These are phyloP conservation scores for Endomychus coccineus DNA, from an alignment of 2,888 invertebrate genomes.

Conservation along the genomic window DNA sequence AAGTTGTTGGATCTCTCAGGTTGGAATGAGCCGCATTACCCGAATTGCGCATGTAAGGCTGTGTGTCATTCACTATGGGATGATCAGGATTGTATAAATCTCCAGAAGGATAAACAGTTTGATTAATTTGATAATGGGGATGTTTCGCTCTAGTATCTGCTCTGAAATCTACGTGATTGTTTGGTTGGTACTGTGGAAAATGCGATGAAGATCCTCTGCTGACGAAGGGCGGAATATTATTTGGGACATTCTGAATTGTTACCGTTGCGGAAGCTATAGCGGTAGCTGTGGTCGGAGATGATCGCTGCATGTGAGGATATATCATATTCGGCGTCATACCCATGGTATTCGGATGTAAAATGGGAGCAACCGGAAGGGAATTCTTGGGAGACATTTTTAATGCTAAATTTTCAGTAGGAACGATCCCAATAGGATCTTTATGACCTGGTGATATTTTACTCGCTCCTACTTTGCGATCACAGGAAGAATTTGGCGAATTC, in stretches of 20 bases:
- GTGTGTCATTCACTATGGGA: constrained; percentile 34
- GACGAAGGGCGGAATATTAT: constrained; percentile 53
- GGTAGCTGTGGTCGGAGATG: constrained; percentile 63
- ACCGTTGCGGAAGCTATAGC: constrained; percentile 51
- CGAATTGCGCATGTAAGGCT: constrained; percentile 35
- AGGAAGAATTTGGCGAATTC: constrained; percentile 48
- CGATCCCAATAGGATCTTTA: constrained; percentile 46
- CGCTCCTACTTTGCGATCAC: constrained; percentile 47
- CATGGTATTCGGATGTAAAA: constrained; percentile 56
- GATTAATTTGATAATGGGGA: constrained; percentile 19
- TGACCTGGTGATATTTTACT: constrained; percentile 50
- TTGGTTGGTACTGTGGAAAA: constrained; percentile 41
- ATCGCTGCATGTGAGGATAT: constrained; percentile 55
- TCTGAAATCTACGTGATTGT: constrained; percentile 37
- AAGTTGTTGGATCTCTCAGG: constrained; percentile 20
- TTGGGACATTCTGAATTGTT: constrained; percentile 51
- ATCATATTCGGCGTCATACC: constrained; percentile 42
- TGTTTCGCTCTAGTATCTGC: constrained; percentile 32
- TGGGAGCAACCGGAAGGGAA: constrained; percentile 50
- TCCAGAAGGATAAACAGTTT: constrained; percentile 29
- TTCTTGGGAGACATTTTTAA: constrained; percentile 56
- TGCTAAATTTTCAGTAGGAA: constrained; percentile 45
- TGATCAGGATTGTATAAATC: constrained; percentile 44
- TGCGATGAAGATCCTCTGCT: constrained; percentile 46
- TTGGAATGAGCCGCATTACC: constrained; percentile 33